phyloP scores from a whole-genome alignment of 2,113 vertebrate genomes.

The Dermatemys mawii region DNA sequence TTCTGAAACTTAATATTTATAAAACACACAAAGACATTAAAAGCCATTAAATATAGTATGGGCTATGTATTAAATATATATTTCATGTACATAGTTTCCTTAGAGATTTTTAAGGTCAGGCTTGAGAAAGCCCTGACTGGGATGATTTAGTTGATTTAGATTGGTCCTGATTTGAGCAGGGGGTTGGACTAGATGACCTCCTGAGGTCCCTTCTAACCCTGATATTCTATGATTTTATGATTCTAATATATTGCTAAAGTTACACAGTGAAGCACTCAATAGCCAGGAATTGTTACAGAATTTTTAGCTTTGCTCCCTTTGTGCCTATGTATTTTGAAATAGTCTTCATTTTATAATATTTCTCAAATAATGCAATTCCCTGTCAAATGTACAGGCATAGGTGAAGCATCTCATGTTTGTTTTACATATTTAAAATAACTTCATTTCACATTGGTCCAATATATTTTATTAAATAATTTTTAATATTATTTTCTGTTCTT shows the following conservation, averaged over 20 bases:
- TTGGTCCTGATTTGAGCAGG: too few relatives aligned
- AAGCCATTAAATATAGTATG: neutral
- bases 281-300: neutral
- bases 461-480: neutral
- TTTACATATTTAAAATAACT: neutral
- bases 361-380: neutral
- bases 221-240: too few relatives aligned
- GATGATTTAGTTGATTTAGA: too few relatives aligned
- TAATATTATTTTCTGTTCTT: neutral
- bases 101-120: too few relatives aligned
- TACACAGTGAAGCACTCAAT: neutral
- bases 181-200: too few relatives aligned
- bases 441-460: neutral
- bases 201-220: too few relatives aligned
- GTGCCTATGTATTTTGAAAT: neutral
- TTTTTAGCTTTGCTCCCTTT: neutral
- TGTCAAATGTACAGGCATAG: neutral
- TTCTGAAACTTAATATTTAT: neutral
- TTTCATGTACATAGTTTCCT: neutral
- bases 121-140: too few relatives aligned
- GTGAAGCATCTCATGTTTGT: neutral
- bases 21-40: conserved; percentile 14
- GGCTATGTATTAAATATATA: neutral
- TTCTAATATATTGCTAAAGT: neutral
- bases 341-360: neutral